Base-by-base conservation (phyloP, 2,113 vertebrate species). In the Perccottus glenii region DNA sequence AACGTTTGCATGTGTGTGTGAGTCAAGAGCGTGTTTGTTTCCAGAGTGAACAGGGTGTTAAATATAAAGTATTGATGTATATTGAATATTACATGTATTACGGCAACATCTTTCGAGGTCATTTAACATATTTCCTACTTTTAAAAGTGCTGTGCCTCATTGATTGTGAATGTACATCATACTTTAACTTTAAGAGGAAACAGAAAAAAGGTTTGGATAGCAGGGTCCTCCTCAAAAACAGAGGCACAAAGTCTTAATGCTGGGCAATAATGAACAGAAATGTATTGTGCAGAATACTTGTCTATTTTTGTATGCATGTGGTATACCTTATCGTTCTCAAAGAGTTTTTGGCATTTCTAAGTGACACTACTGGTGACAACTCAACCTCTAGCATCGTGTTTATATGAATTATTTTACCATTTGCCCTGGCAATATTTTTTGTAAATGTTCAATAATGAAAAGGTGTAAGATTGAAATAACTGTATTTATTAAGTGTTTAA, bases 251-350 rank as follows among this genome's bases (percentile, higher is more conserved):
- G 69, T 73, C 68, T 59, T 66, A 70, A 86, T 12, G 79, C 76
- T 81, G 83, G 88, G 89, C 90, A 92, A 91, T 92, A 92, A 92
- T 82, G 84, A 85, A 80, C 64, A 72, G 77, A 75, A 83, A 53
- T 87, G 84, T 86, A 85, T 82, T 72, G 82, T 79, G 83, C 75
- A 87, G 85, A 88, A 87, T 85, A 91, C 74, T 80, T 78, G 92
- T 93, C 88, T 93, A 94, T 94, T 94, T 94, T 94, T 94, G 91
- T 94, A 94, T 92, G 93, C 91, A 92, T 92, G 89, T 89, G 66
- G 86, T 93, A 89, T 84, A 89, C 80, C 77, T 86, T 87, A 86
- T 83, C 87, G 91, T 91, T 91, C 87, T 83, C 87, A 89, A 64
- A 72, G 78, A 77, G 70, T 80, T 90, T 92, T 92, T 58, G 92